phyloP scores from a whole-genome alignment of 2,797 vertebrate species.

The Danio albolineatus region DNA sequence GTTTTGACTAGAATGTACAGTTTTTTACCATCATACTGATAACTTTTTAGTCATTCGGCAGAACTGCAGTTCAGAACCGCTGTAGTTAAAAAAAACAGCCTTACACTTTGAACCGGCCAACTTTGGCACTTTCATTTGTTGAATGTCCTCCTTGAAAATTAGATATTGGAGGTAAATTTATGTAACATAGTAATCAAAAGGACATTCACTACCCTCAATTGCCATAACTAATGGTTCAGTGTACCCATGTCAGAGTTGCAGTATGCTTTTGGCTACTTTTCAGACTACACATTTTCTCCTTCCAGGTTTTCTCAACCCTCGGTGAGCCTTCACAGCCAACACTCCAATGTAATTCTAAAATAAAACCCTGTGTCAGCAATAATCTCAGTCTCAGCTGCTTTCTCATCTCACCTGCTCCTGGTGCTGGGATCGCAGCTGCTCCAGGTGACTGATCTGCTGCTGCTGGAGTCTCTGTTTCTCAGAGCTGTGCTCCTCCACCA shows the following conservation, averaged over 20 bases:
- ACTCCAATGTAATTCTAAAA: neutral
- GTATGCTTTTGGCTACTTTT: neutral
- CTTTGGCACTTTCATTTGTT: too few relatives aligned
- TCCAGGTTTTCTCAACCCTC: neutral
- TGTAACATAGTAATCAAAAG: too few relatives aligned
- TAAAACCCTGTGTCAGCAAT: neutral
- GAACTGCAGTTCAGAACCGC: too few relatives aligned
- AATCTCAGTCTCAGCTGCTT: neutral
- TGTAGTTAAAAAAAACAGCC: too few relatives aligned
- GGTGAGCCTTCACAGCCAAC: neutral
- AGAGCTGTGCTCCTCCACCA: conserved; percentile 77
- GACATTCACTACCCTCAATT: too few relatives aligned
- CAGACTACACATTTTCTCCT: neutral
- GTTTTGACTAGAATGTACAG: too few relatives aligned
- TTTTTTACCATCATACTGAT: too few relatives aligned
- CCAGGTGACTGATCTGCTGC: conserved; percentile 80
- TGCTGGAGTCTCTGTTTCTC: conserved; percentile 78
- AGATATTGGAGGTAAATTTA: too few relatives aligned
- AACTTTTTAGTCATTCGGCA: too few relatives aligned
- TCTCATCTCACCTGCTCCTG: conserved; percentile 83
- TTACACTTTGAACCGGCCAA: too few relatives aligned
- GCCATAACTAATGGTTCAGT: too few relatives aligned
- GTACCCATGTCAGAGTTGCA: neutral
- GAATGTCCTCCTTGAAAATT: too few relatives aligned
- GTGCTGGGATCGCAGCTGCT: conserved; percentile 78